Evolutionary conservation across 2,888 invertebrate species (phyloP), one percentile per base, ranked within the genome.

Genomic region (Baronia brevicornis): DNA sequence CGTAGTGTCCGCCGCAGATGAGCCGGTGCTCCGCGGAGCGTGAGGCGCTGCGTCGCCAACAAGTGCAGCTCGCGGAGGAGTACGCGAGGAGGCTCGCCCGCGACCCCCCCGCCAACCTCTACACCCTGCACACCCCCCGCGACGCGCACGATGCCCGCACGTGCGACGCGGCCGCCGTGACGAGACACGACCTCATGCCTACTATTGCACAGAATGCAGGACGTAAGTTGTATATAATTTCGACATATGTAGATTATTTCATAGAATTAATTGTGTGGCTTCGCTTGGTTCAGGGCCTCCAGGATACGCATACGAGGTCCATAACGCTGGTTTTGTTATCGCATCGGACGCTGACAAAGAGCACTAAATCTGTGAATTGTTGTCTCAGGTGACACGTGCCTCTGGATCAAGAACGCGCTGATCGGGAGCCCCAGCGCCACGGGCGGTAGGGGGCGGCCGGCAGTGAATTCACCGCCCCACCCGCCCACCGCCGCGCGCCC

Each of bases 351-450:
- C n/a, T n/a, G n/a, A n/a, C n/a, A n/a, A n/a, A n/a, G n/a, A n/a
- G n/a, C n/a, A n/a, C n/a, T n/a, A n/a, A n/a, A n/a, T n/a, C n/a
- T n/a, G 3, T 9, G 12, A 15, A 27, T 12, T 27, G 1, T n/a
- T n/a, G n/a, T n/a, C n/a, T n/a, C 28, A 72, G 71, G 62, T 22
- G 46, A 55, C 1, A 44, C 38, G 1, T 56, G 46, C 5, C 50
- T 75, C 1, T 77, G 77, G 77, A 57, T 77, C n/a, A 52, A 54
- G 39, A 75, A 71, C 31, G 57, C 67, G 7, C 35, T 73, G 28
- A 64, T 54, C 22, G 39, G 44, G 2, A 70, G 74, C 37, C 68
- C 75, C 0, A 52, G 66, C 0, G 48, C 63, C n/a, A 28, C 59
- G 8, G 39, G 39, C n/a, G 6, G 11, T 4, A 2, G 14, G n/a